Percentiles rank a stretch among this genome's conserved stretches.
phyloP scores from a whole-genome alignment of 2,797 vertebrate species.

The Lepidocolaptes lacrymiger region DNA sequence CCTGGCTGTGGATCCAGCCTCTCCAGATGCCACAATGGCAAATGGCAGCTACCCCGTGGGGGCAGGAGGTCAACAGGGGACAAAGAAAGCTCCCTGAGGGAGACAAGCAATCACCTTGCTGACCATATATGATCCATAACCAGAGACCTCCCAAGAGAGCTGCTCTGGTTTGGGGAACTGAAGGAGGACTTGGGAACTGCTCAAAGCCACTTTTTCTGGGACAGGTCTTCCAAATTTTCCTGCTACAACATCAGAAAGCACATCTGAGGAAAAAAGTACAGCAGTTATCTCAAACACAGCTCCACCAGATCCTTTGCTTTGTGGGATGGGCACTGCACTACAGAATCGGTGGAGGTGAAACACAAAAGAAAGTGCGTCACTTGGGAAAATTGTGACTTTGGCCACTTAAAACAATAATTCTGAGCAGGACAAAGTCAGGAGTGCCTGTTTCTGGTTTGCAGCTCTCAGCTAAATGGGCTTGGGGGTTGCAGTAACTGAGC shows the following conservation, averaged over 20 bases:
- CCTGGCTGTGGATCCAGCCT: not conserved
- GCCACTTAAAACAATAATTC: not conserved
- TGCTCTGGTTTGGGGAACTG: not conserved
- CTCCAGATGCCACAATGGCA: not conserved
- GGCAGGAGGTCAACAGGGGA: not conserved
- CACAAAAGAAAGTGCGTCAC: not conserved
- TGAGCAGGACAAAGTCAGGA: not conserved
- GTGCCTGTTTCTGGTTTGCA: not conserved
- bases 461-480: not conserved
- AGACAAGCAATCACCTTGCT: not conserved
- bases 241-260: not conserved
- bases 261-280: not conserved
- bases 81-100: not conserved
- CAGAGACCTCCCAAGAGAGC: not conserved
- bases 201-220: not conserved
- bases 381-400: not conserved
- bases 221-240: not conserved
- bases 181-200: not conserved
- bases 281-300: not conserved
- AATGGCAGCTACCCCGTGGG: not conserved
- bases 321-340: not conserved
- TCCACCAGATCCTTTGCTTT: not conserved
- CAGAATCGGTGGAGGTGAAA: not conserved
- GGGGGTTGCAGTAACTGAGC: not conserved
- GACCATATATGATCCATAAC: not conserved